Evolutionary conservation across 1,140 invertebrate species (phyloP), one percentile per base, ranked within the genome.

Genomic region (Macrobrachium rosenbergii): DNA sequence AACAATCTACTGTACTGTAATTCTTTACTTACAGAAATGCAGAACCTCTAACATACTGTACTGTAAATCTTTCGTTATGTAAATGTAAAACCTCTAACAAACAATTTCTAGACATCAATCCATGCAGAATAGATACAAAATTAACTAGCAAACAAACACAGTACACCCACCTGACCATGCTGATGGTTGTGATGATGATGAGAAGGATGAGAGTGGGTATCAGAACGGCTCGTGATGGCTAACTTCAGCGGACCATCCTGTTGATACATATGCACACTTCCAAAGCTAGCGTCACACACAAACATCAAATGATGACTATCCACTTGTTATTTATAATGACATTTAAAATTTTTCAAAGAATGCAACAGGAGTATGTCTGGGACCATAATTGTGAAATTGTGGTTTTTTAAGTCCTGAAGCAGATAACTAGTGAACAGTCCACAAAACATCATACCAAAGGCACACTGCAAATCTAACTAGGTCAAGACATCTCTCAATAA

Each of bases 121-220:
- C 52, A 58, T 37, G 81, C 21, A 62, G 23, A 58, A 81, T 21
- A 37, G 52, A 23, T 17, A 52, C 17, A 69, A 69, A 69, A 43
- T 5, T 37, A 43, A 37, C 28, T 3, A 37, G 28, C 23, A 37
- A 64, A 63, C 28, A 43, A 69, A 5, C n/a, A 52, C 14, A 37
- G 19, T 21, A 45, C 52, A 86, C 83, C 62, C 83, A 86, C 83
- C 83, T 86, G 83, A 37, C 83, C 83, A 19, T 86, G 83, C 64
- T 86, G 76, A 37, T 83, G 82, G 83, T 78, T 62, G 62, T 85
- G 83, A 77, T 86, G 83, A 64, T 86, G 83, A 76, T 85, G 83
- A 28, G 83, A 60, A 76, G 75, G 62, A 43, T 63, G 64, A 19
- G 83, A 69, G 73, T 58, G 83, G 72, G 83, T 73, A 58, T 85